Evolutionary conservation across 2,888 invertebrate species (phyloP).

Genomic region (Dasysyrphus albostriatus): DNA sequence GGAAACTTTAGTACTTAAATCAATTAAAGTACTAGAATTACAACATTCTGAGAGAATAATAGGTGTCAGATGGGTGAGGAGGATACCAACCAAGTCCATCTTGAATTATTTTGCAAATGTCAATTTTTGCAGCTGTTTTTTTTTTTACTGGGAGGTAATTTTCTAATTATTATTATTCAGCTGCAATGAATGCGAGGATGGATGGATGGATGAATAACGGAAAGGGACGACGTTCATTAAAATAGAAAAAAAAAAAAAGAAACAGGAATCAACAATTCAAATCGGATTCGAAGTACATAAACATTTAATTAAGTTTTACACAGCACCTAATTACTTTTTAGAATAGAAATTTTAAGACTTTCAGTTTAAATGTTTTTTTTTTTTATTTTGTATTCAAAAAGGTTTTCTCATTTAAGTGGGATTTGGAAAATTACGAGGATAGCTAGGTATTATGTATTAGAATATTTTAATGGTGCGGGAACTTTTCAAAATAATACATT

Average conservation of each 20-base stretch:
- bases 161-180: slow-evolving; percentile 39
- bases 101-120: slow-evolving; percentile 2
- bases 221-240: not conserved
- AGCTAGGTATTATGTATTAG: not conserved
- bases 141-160: slow-evolving; percentile 31
- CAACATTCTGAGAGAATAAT: slow-evolving; percentile 5
- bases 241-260: not conserved
- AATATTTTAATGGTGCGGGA: not conserved
- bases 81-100: not conserved
- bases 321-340: slow-evolving; percentile 33
- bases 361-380: slow-evolving; percentile 18
- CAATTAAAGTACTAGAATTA: slow-evolving; percentile 58
- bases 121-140: not conserved
- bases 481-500: not conserved
- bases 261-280: slow-evolving; percentile 28
- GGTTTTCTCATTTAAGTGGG: slow-evolving; percentile 19
- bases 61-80: not conserved
- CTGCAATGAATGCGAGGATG: slow-evolving; percentile 15
- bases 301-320: slow-evolving; percentile 50
- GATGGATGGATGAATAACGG: not conserved
- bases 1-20: slow-evolving; percentile 66
- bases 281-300: slow-evolving; percentile 63
- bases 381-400: slow-evolving; percentile 30
- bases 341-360: not conserved
- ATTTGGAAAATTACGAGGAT: slow-evolving; percentile 10